Base-by-base conservation (phyloP, 2,113 vertebrate species). In the Limnothrissa miodon region DNA sequence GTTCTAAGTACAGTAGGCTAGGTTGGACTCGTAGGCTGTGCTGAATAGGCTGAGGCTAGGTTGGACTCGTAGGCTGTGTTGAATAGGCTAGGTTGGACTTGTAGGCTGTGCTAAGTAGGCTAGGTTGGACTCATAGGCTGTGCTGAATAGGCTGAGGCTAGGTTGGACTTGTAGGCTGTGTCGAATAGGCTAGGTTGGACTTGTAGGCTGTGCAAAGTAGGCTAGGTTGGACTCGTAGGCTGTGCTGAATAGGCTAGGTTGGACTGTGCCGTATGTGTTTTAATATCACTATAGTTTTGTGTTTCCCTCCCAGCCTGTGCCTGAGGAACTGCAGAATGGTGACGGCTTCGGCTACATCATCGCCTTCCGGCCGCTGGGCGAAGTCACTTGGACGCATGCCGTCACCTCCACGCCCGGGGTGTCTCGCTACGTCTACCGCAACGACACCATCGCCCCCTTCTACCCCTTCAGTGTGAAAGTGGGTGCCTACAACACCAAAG, bases 281-380 rank as follows among this genome's bases (percentile, higher is more conserved):
- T 95, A 94, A 93, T 94, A 94, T 93, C 92, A 93, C 93, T 94
- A 92, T 92, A 93, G 92, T 93, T 93, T 93, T 92, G 91, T 92
- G 90, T 93, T 93, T 94, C 92, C 89, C 90, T 94, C 90, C 78
- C 92, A 98, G 97, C 96, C 97, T 83, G 93, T 99, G 85, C 97
- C 97, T 0, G 97, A 99, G 91, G 97, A 98, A 92, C 89, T 98
- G n/a, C 97, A 98, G 90, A 98, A 97, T 0, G 97, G 97, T 59
- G 97, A 96, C 83, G 97, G 97, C n/a, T 98, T 98, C 59, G 97
- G 97, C 9, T 98, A 98, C 85, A 97, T 98, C 44, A 96, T 98
- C 0, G 96, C 97, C 79, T 96, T 98, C 90, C 96, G 96, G 0
- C 95, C 96, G n/a, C 93, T 94, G 1, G 97, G 96, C 59, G 92